Conservation (phyloP, 2,888 invertebrate species). For the Itoplectis maculator region DNA sequence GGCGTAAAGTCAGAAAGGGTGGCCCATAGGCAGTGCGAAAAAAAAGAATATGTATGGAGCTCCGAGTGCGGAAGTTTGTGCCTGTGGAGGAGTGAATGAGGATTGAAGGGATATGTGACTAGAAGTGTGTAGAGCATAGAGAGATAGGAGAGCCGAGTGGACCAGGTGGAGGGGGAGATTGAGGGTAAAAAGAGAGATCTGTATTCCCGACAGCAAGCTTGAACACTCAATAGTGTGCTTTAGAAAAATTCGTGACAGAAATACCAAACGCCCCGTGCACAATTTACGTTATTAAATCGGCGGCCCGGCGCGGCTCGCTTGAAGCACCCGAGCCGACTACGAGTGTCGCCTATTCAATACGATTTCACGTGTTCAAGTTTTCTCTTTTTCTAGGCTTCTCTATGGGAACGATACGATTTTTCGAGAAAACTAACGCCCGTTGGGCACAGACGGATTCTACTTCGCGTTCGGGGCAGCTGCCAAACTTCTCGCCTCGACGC, state of each 20-base stretch:
- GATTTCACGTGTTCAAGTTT: conserved; percentile 76
- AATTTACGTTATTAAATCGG: conserved; percentile 82
- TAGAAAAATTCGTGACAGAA: conserved; percentile 81
- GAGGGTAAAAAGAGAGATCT: conserved; percentile 74
- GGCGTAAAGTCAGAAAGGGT: neutral
- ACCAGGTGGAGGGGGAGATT: conserved; percentile 66
- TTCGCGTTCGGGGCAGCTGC: conserved; percentile 1
- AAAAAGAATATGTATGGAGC: conserved; percentile 14
- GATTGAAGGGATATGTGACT: conserved; percentile 62
- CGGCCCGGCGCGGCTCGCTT: conserved; percentile 74
- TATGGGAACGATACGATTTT: conserved; percentile 45
- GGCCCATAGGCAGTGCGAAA: neutral
- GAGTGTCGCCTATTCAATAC: conserved; percentile 80
- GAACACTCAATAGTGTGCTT: conserved; percentile 84
- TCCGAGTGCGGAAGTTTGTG: conserved; percentile 44
- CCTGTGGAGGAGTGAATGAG: conserved; percentile 27
- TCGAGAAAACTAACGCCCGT: conserved; percentile 14
- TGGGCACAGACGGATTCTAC: neutral
- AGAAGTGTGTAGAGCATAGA: conserved; percentile 65
- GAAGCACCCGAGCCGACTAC: conserved; percentile 75
- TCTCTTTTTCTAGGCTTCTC: conserved; percentile 41
- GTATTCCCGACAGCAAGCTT: conserved; percentile 82
- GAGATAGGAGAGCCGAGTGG: conserved; percentile 65
- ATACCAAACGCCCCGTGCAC: conserved; percentile 77
- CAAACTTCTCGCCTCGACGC: conserved; percentile 30